Conservation (phyloP, 2,888 invertebrate genomes). For the Odontothrips loti region DNA sequence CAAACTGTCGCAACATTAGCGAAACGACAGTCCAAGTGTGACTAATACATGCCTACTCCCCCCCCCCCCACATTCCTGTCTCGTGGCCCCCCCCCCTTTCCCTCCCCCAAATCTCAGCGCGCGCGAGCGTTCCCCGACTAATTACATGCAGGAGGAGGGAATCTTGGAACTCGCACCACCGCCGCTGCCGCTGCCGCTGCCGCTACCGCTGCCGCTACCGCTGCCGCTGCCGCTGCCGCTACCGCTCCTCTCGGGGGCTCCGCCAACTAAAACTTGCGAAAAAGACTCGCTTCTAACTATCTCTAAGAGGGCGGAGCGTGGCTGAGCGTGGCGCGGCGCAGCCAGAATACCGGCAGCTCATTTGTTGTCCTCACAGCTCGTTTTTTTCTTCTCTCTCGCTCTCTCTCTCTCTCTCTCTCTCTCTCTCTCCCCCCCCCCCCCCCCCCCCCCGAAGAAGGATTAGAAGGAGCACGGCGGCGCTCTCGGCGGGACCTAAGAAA, state of each 20-base stretch:
- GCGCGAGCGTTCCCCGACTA: not conserved
- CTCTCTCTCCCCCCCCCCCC: not conserved
- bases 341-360: not conserved
- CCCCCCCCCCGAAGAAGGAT: not conserved
- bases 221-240: not conserved
- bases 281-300: slow-evolving; percentile 2
- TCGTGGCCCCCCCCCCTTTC: not conserved
- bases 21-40: too few species aligned
- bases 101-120: not conserved
- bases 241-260: not conserved
- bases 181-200: not conserved
- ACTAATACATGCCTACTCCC: not conserved
- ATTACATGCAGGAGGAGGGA: slow-evolving; percentile 8
- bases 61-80: not conserved
- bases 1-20: too few species aligned
- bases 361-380: not conserved
- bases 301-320: not conserved
- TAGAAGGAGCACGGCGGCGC: too few species aligned
- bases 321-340: not conserved
- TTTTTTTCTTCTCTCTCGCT: not conserved
- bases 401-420: not conserved
- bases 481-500: too few species aligned
- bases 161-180: not conserved
- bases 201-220: too few species aligned
- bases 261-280: slow-evolving; percentile 16